Conservation (phyloP, 2,888 invertebrate genomes). For the Brachypalpus laphriformis region DNA sequence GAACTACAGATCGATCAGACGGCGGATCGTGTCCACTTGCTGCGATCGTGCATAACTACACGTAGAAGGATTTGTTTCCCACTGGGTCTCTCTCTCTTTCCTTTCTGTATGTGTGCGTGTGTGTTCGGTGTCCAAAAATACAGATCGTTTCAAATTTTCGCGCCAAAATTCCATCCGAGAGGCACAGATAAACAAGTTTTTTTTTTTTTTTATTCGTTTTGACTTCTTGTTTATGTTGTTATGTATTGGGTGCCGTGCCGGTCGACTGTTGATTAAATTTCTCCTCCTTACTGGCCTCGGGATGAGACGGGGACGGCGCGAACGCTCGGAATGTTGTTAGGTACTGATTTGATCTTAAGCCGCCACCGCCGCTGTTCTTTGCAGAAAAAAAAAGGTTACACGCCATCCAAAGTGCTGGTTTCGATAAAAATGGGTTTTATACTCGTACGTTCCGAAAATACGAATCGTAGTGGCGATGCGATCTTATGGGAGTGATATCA, state of each 20-base stretch:
- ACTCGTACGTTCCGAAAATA: conserved; percentile 1
- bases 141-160: conserved; percentile 38
- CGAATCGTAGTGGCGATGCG: conserved; percentile 4
- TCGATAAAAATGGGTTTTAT: conserved; percentile 32
- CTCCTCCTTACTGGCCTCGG: conserved; percentile 42
- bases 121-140: conserved; percentile 11
- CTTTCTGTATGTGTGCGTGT: not conserved
- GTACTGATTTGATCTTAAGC: conserved; percentile 41
- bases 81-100: no score
- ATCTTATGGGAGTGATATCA: conserved; percentile 28
- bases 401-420: not conserved
- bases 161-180: conserved; percentile 41
- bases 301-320: no score
- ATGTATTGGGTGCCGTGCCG: conserved; percentile 24
- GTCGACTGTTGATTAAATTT: conserved; percentile 33
- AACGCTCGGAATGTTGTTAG: conserved; percentile 24
- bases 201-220: conserved; percentile 14
- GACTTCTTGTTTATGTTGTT: conserved; percentile 41
- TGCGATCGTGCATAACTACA: conserved; percentile 10
- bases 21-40: not conserved
- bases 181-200: conserved; percentile 29
- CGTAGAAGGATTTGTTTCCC: not conserved
- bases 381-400: not conserved
- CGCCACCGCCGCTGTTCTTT: conserved; percentile 17
- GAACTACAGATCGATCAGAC: not conserved